Evolutionary conservation across 1,140 invertebrate genomes (phyloP), one percentile per base, ranked within the genome.

Genomic region (Solenopsis fugax): DNA sequence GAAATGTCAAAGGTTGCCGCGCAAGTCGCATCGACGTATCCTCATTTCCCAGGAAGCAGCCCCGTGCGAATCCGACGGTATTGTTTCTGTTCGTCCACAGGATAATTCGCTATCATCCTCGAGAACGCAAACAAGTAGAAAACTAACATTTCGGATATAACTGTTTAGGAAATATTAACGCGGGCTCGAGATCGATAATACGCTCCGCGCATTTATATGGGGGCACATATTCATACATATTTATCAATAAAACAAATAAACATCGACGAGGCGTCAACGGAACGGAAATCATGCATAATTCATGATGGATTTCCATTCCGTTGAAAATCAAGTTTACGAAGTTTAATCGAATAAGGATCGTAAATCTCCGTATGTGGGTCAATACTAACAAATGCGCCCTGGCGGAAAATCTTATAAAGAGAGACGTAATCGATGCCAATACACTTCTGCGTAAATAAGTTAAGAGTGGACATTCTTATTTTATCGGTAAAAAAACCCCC

Each of bases 1-100:
- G 87, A 93, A 93, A 93, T 93, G 91, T 92, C 90, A 93, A 92
- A 92, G 92, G 92, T 93, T 92, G 80, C 86, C 89, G 92, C 92
- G 92, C 91, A 93, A 91, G 90, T 72, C 91, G 71, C 64, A 65
- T 85, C 78, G 87, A 67, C 37, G 80, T 90, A 91, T 69, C 65
- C 85, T 73, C 73, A 77, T 89, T 91, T 91, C 82, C 87, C 85
- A 77, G 84, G 62, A 90, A 64, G 78, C 67, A 64, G 60, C 41
- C 16, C 58, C 50, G 58, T 67, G 45, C 65, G 73, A 77, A 72
- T 64, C 48, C 54, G 60, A 45, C 69, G 56, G 77, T 41, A 88
- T 90, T 91, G 65, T 88, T 81, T 37, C 50, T 71, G 52, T 29
- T 67, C 69, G 54, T 52, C n/a, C 65, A 29, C n/a, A 12, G 52